Base-by-base conservation (phyloP, 2,797 vertebrate species). In the Varecia variegata region DNA sequence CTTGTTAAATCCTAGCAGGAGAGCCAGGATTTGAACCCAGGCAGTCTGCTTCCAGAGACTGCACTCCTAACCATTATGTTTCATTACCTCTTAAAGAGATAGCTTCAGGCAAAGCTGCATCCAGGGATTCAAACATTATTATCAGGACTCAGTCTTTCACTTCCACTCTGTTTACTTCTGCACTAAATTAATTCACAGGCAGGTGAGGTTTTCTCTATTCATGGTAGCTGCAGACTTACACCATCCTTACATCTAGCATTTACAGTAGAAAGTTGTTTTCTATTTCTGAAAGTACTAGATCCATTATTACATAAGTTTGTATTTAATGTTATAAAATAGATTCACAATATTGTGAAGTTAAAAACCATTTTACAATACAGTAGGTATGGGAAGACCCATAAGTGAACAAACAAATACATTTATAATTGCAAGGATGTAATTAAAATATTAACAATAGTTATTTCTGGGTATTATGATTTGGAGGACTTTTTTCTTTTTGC, bases 21-120 rank as follows among this genome's bases (percentile, higher is more conserved):
- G 60, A 89, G 47, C 15, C 73, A 84, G 76, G 52, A 80, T 70
- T 71, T 95, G 83, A 93, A 89, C 18, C 23, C 43, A 56, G 38
- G n/a, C 18, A 40, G 25, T 62, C 35, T 52, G 15, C n/a, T 90
- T 79, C 43, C 54, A 77, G 52, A 76, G 32, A 56, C 17, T 60
- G 17, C 11, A 60, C 60, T 85, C 56, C 43, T 27, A 83, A 90
- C 17, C 67, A 45, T 20, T 50, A 12, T 10, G 47, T 8, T 87
- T 70, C 50, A n/a, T 8, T 65, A 21, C 9, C 80, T 89, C 47
- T 85, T 74, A 27, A 83, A 40, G 52, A 45, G 40, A 83, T 1
- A 62, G 60, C 74, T 87, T 93, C 84, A 81, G 80, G 95, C 35
- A 84, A 47, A 87, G 92, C 62, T 94, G 52, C 27, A 77, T 81